Conservation (phyloP, 2,113 vertebrate genomes). For the Indri indri region DNA sequence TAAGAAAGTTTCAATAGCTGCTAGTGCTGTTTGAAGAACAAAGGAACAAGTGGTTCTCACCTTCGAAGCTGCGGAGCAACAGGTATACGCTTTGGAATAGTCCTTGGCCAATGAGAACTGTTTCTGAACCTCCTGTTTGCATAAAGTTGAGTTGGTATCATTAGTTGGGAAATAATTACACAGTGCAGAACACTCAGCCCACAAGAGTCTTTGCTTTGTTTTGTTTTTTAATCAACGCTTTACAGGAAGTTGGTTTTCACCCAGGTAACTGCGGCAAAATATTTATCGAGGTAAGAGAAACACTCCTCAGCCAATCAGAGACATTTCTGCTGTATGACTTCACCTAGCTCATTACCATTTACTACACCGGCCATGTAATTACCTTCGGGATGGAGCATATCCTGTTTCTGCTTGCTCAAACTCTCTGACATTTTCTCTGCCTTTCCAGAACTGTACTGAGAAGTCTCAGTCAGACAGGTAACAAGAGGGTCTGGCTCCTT, state of each 20-base stretch:
- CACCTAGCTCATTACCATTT: constrained; percentile 50
- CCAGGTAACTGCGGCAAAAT: constrained; percentile 65
- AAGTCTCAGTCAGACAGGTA: neutral
- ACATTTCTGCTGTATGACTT: constrained; percentile 31
- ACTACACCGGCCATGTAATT: constrained; percentile 18
- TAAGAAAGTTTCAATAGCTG: neutral
- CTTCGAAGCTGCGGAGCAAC: constrained; percentile 6
- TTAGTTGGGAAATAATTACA: constrained; percentile 72
- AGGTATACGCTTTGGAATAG: neutral
- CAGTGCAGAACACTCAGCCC: constrained; percentile 12
- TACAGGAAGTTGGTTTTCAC: constrained; percentile 70
- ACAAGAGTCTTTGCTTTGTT: constrained; percentile 43
- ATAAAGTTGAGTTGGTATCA: neutral
- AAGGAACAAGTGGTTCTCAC: neutral
- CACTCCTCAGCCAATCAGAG: constrained; percentile 40
- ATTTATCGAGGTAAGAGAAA: constrained; percentile 64
- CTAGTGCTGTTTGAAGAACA: constrained; percentile 45
- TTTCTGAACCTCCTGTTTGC: constrained; percentile 19
- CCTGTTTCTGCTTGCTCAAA: constrained; percentile 64
- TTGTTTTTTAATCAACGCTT: constrained; percentile 20
- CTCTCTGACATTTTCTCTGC: constrained; percentile 22
- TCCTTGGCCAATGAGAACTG: neutral
- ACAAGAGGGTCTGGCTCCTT: neutral
- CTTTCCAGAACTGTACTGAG: neutral
- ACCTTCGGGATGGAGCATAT: constrained; percentile 14